Conservation (phyloP, 2,888 invertebrate genomes). For the Mimachlamys varia region DNA sequence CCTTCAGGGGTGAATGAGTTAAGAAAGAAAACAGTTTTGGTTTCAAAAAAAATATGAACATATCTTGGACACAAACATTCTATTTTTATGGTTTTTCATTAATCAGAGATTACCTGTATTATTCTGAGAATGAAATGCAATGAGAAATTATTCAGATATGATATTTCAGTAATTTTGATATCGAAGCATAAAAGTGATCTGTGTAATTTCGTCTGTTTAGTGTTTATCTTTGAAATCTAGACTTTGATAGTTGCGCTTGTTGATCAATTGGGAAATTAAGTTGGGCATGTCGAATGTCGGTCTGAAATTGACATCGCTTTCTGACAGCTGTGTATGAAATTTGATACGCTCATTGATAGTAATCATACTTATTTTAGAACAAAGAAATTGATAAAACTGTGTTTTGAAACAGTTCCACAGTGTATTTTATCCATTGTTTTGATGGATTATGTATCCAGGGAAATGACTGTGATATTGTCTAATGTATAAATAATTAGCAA, state of each 20-base stretch:
- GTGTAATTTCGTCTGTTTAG: neutral
- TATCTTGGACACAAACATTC: too few species aligned
- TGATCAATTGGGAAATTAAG: neutral
- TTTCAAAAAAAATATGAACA: too few species aligned
- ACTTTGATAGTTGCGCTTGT: neutral
- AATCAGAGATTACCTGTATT: too few species aligned
- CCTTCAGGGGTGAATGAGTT: too few species aligned
- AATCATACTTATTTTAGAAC: neutral
- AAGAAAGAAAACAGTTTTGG: too few species aligned
- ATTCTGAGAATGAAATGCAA: too few species aligned
- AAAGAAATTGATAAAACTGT: neutral
- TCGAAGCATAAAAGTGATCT: too few species aligned
- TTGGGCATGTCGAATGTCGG: neutral
- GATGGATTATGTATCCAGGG: neutral
- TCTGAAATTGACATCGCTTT: slow-evolving; percentile 5
- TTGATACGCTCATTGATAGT: neutral
- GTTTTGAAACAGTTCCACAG: neutral
- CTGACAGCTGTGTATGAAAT: neutral
- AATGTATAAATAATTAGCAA: neutral
- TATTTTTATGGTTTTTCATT: too few species aligned
- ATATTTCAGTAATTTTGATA: too few species aligned
- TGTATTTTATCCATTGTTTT: neutral
- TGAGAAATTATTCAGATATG: too few species aligned
- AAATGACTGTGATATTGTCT: neutral
- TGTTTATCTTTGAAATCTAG: neutral